Base-by-base conservation (phyloP, 2,888 invertebrate species). In the Habroteleia sp. region DNA sequence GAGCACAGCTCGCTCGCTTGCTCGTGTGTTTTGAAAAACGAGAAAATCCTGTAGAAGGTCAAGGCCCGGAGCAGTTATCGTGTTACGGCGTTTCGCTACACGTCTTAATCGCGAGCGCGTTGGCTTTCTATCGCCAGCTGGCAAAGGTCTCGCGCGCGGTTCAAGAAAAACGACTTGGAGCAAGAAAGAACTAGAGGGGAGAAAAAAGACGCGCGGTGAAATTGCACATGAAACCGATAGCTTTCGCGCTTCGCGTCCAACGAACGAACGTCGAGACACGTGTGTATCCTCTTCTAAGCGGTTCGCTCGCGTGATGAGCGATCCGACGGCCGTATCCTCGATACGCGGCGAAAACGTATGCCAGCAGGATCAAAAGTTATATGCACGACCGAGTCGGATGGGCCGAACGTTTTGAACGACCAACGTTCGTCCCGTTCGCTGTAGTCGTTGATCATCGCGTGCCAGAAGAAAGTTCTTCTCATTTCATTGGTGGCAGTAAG, bases 201-300 rank as follows among this genome's bases (percentile, higher is more conserved):
- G 13, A 13, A 50, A 65, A 65, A 60, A 56, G 33, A 17, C 46
- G 39, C 60, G 31, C 35, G 69, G 73, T 54, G 73, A 77, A 75
- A 77, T 75, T 69, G 69, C 75, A 75, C 74, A 73, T 71, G 77
- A 75, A 77, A 77, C 75, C 71, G 73, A 73, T 75, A 77, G 60
- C 65, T 74, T 69, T 66, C 69, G 62, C 60, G 68, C 37, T 41
- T 25, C 17, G 35, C 44, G 69, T 46, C 41, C 65, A 68, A 74
- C 52, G 42, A 74, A 69, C 52, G 50, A 16, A 44, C 23, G 42
- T 13, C 10, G 39, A n/a, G 52, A 42, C 76, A 69, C 76, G 76
- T 73, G 76, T 76, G 71, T 66, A 31, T 65, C 71, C 31, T 33
- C 60, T 69, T 68, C 71, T 63, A 63, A 65, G 56, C 14, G 58